These are phyloP conservation scores for Micrasema minimum DNA, from an alignment of 1,140 invertebrate species.

Conservation along the genomic window DNA sequence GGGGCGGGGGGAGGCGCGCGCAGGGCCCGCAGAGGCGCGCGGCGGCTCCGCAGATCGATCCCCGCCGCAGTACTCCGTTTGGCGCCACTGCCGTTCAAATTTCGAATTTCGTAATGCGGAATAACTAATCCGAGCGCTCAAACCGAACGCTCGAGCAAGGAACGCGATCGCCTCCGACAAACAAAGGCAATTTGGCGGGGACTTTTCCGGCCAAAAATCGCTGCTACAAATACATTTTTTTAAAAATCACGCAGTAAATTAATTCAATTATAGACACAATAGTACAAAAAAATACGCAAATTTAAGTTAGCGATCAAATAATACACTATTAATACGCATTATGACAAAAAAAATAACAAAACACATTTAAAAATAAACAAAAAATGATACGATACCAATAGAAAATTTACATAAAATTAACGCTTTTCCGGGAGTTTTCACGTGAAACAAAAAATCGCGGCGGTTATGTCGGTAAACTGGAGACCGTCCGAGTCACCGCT, in stretches of 20 bases:
- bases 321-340: neutral
- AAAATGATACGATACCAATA: neutral
- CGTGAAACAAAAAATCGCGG: constrained; percentile 1
- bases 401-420: no score
- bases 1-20: neutral
- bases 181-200: neutral
- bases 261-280: neutral
- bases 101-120: constrained; percentile 30
- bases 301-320: neutral
- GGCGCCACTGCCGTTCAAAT: constrained; percentile 12
- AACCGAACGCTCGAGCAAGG: constrained; percentile 7
- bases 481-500: constrained; percentile 14
- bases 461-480: neutral
- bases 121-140: constrained; percentile 5
- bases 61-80: constrained; percentile 24
- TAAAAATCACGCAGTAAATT: constrained; percentile 1
- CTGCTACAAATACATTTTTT: neutral
- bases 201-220: neutral
- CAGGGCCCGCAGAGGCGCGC: constrained; percentile 18
- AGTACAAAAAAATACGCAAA: neutral
- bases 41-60: constrained; percentile 28
- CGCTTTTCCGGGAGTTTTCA: neutral
- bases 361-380: constrained; percentile 4
- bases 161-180: neutral
- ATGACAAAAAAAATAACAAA: constrained; percentile 8